phyloP scores from a whole-genome alignment of 1,140 invertebrate genomes.

The Platorchestia sp. region DNA sequence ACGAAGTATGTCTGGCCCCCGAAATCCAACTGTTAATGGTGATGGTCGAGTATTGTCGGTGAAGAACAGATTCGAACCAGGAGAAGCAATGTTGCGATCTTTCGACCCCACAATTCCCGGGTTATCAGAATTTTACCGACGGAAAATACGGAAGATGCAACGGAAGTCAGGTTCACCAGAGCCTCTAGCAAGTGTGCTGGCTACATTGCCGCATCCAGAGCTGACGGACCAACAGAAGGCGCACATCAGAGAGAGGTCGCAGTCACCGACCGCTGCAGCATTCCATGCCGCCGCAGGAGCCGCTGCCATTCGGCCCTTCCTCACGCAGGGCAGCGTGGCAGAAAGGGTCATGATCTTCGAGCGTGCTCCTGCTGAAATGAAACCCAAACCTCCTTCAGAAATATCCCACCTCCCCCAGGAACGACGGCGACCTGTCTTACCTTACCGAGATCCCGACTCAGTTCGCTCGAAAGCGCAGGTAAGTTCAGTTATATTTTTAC shows the following conservation, averaged over 20 bases:
- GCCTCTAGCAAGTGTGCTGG: conserved; percentile 61
- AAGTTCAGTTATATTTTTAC: conserved; percentile 67
- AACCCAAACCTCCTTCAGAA: conserved; percentile 59
- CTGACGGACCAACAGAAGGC: conserved; percentile 78
- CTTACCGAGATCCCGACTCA: conserved; percentile 77
- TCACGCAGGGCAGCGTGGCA: conserved; percentile 90
- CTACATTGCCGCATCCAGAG: conserved; percentile 78
- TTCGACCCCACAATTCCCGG: conserved; percentile 58
- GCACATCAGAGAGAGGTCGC: conserved; percentile 74
- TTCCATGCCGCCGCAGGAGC: conserved; percentile 64
- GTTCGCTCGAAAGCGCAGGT: conserved; percentile 82
- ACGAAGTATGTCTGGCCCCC: conserved; percentile 71
- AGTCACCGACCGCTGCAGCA: conserved; percentile 64
- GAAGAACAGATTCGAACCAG: conserved; percentile 69
- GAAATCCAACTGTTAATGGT: conserved; percentile 71
- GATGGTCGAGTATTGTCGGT: conserved; percentile 69
- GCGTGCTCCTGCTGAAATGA: conserved; percentile 84
- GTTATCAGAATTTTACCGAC: conserved; percentile 65
- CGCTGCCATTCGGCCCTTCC: conserved; percentile 81
- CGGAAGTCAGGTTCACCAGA: conserved; percentile 68
- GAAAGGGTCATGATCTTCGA: conserved; percentile 93
- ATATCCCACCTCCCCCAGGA: conserved; percentile 59
- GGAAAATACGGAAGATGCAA: conserved; percentile 67
- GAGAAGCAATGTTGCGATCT: conserved; percentile 32
- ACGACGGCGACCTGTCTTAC: conserved; percentile 70